phyloP scores from a whole-genome alignment of 2,797 vertebrate species.

The Peromyscus melanophrys region DNA sequence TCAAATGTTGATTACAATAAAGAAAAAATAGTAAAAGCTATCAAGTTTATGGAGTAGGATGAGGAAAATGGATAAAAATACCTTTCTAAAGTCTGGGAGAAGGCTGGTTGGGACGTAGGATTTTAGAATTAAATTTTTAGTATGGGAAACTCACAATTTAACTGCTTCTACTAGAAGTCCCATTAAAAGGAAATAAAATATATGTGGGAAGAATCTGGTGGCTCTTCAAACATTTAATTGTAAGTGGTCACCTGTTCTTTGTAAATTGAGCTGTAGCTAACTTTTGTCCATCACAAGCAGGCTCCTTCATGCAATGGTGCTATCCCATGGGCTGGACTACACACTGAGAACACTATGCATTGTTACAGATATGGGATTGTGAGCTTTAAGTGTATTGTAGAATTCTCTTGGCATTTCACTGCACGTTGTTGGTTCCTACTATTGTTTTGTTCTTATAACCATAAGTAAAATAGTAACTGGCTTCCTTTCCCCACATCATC shows the following conservation, averaged over 20 bases:
- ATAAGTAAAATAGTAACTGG: slow-evolving; percentile 36
- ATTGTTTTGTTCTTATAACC: neutral
- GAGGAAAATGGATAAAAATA: neutral
- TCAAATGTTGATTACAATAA: neutral
- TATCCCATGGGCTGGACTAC: neutral
- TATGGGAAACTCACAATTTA: neutral
- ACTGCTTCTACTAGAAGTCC: neutral
- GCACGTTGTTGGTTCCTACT: neutral
- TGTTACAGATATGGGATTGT: neutral
- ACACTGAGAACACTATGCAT: neutral
- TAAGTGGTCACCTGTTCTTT: neutral
- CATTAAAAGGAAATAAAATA: neutral
- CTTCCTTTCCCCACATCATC: neutral
- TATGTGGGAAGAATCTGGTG: neutral
- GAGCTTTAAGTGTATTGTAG: neutral
- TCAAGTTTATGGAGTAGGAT: neutral
- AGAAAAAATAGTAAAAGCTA: neutral
- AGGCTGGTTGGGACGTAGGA: neutral
- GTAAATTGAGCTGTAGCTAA: neutral
- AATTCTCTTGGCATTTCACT: slow-evolving; percentile 24
- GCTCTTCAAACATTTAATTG: neutral
- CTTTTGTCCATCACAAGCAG: neutral
- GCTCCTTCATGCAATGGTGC: neutral
- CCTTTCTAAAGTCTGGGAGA: neutral
- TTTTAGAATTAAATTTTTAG: neutral